Base-by-base conservation (phyloP, 2,888 invertebrate genomes). In the Eurois occulta region DNA sequence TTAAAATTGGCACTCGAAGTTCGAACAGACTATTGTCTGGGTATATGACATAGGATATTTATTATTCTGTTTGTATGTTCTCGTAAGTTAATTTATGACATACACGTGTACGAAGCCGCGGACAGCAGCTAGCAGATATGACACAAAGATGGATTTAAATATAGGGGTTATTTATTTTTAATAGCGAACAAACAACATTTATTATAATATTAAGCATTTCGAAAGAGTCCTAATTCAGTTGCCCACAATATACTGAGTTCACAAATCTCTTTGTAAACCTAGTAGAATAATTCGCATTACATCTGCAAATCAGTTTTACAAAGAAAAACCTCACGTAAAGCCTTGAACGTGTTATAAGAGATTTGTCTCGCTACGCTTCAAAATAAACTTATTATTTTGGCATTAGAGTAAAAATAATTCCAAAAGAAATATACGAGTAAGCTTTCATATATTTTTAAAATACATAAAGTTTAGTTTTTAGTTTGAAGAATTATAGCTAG, bases 311-410 rank as follows among this genome's bases (percentile, higher is more conserved):
- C 11, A 74, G 41, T 28, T 55, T 74, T 73, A 41, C 32, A 55
- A 78, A 64, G 32, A 55, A 28, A 78, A 81, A 48, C 1, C n/a
- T 10, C 4, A 8, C n/a, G 16, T 13, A 24, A 81, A 46, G 43
- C 32, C 8, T 48, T 18, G 16, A 5, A 46, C 43, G 28, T 55
- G 43, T 52, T 43, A 48, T 8, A 55, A 4, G 69, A 46, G 55
- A 80, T 64, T 80, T 65, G 13, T 74, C 35, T 48, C 28, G 35
- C 28, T 77, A 48, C 24, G 46, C 46, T 58, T 28, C 55, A 58
- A 78, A 46, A 58, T 65, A 81, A 75, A 81, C 32, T 58, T 64
- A 65, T 81, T 78, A 74, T 55, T 65, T 81, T n/a, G 41, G 46
- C 13, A 75, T 81, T 78, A 80, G 0, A 80, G 32, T 55, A 66